Evolutionary conservation across 2,888 invertebrate genomes (phyloP), one percentile per base, ranked within the genome.

Genomic region (Aphidius colemani): DNA sequence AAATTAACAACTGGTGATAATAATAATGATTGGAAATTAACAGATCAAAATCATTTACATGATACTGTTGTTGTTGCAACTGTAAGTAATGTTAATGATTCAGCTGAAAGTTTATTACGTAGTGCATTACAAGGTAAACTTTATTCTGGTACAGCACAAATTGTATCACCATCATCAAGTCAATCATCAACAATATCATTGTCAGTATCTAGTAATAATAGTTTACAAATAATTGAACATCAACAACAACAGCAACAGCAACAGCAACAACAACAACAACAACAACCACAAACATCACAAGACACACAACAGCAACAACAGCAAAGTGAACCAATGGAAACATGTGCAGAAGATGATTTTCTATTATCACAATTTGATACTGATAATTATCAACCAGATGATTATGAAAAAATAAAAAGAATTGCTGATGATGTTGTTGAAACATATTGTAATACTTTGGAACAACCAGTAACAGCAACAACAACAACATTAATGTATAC

Each of bases 81-180:
- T 1, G 75, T 72, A 0, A 71, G 73, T 0, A 73, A 71, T 7
- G 81, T 73, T 0, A 73, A 71, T 7, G 81, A 82, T 18, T 83
- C 85, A 6, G 83, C 91, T 18, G 93, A 93, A 77, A 93, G 93
- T 43, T 83, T 94, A 68, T 83, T 94, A 69, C 86, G 94, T 72
- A 94, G 90, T 78, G 94, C 94, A 8, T 85, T 94, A 68, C 94
- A 94, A 80, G 94, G 94, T 53, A 93, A 94, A 84, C 87, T 82
- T 0, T 82, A 81, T 64, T 70, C 80, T 0, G 78, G 76, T 7
- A 70, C 78, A n/a, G 61, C 71, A 11, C 75, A 75, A 66, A 67
- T 71, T 58, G 66, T 78, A 0, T 75, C 79, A 10, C 76, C 79
- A 0, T 77, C 79, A 2, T 71, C 72, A 9, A 74, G 72, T 73